phyloP scores from a whole-genome alignment of 2,113 vertebrate species.

The Galbula dea region DNA sequence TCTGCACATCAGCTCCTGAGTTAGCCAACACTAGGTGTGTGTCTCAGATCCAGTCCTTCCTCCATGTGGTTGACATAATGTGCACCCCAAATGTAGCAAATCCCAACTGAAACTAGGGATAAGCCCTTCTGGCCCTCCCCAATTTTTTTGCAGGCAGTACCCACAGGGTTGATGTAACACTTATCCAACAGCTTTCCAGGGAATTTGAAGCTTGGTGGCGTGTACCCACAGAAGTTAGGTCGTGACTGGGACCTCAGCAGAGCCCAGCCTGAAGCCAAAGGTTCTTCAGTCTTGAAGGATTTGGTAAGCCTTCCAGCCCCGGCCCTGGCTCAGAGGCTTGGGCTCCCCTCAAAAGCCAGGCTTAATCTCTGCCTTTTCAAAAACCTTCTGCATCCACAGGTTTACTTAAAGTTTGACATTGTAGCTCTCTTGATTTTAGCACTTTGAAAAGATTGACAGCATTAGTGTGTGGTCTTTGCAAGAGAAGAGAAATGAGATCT shows the following conservation, averaged over 20 bases:
- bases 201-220: not conserved
- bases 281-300: not conserved
- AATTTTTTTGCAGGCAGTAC: not conserved
- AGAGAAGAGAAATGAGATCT: not conserved
- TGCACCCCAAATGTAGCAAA: not conserved
- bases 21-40: not conserved
- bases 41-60: not conserved
- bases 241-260: not conserved
- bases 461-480: not conserved
- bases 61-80: accelerated
- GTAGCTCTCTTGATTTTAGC: not conserved
- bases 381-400: not conserved
- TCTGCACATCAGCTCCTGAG: not conserved
- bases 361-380: not conserved
- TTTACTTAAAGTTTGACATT: not conserved
- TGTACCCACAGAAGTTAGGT: not conserved
- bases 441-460: not conserved
- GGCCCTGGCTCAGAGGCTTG: not conserved
- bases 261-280: not conserved
- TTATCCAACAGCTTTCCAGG: not conserved
- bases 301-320: not conserved
- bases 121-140: too few relatives aligned
- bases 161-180: not conserved
- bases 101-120: not conserved
- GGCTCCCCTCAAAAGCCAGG: not conserved